Base-by-base conservation (phyloP, 2,113 vertebrate species). In the Micromys minutus region DNA sequence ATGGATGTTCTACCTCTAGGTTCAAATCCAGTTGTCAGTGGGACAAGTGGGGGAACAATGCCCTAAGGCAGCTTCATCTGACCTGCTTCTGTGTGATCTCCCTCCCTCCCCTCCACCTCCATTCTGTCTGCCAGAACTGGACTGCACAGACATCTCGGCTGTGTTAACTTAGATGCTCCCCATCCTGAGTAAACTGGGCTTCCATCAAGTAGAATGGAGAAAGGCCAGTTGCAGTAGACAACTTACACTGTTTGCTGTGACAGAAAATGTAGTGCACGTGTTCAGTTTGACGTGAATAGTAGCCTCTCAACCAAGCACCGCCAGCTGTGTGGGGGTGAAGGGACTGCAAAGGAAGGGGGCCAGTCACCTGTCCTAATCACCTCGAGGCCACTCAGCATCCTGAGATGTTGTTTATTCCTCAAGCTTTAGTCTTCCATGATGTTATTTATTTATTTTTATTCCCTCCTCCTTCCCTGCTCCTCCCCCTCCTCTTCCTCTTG, bases 231-330 rank as follows among this genome's bases (percentile, higher is more conserved):
- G 24, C 16, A 29, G 39, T 34, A 89, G 74, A n/a, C 50, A 71
- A 52, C 26, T 79, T 79, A 8, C 21, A 86, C 17, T 26, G 45
- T 61, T 61, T 72, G 39, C 3, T 7, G 24, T 21, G 21, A 83
- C 71, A 65, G n/a, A 15, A 75, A 72, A 87, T 87, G 69, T 55
- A 77, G 77, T 92, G 67, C 86, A 45, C 85, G 0, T 5, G 45
- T 50, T 31, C 9, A 50, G 92, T 86, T 90, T 65, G 69, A 94
- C 63, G 50, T 89, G 92, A 69, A 69, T 85, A 24, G 74, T 42
- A 31, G 86, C 31, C 36, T 63, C 15, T 63, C 22, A 90, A 47
- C 45, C 36, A 79, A 19, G 50, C 17, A 59, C n/a, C 34, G 42
- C 45, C 47, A 79, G 77, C 75, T 61, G 67, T n/a, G n/a, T n/a